Evolutionary conservation across 2,888 invertebrate genomes (phyloP), one percentile per base, ranked within the genome.

Genomic region (Apodemia hepburni): DNA sequence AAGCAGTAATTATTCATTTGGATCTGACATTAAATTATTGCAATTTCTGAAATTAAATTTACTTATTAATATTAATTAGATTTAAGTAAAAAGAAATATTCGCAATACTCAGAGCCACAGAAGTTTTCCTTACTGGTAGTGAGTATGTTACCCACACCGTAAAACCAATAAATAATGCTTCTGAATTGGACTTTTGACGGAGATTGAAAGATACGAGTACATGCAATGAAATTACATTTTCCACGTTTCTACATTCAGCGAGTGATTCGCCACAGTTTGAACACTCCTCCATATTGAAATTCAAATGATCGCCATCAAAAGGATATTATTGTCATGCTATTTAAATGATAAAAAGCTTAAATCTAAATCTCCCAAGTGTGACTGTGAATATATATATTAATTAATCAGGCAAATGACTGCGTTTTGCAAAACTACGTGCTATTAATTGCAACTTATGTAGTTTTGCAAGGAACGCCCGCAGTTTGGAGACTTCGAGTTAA

Each of bases 321-420:
- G 83, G 78, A 82, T 85, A 88, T 87, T 87, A 89, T 85, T 85
- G 79, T 78, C 89, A 89, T 89, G 89, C 89, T 82, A 68, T 81
- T 79, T 79, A 84, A 54, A 86, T 87, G 84, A 85, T 82, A 87
- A 73, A 38, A 88, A 91, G 89, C 89, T 88, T 88, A 90, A 80
- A 78, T 84, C 84, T 90, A 88, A 76, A 77, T 84, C 78, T 87
- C 87, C 87, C 87, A 90, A 80, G 78, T 82, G 85, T 84, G 83
- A 84, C 83, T 84, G 85, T 84, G 85, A 85, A 80, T 73, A 77
- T 59, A 65, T 80, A 81, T n/a, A n/a, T n/a, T n/a, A n/a, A n/a
- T 81, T 84, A 80, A 78, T 87, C 85, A 87, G 87, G 85, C 87
- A 87, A 85, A 85, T 84, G 80, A 83, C 82, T 75, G 79, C 82